Evolutionary conservation across 2,888 invertebrate species (phyloP).

Genomic region (Synergus umbraculus): DNA sequence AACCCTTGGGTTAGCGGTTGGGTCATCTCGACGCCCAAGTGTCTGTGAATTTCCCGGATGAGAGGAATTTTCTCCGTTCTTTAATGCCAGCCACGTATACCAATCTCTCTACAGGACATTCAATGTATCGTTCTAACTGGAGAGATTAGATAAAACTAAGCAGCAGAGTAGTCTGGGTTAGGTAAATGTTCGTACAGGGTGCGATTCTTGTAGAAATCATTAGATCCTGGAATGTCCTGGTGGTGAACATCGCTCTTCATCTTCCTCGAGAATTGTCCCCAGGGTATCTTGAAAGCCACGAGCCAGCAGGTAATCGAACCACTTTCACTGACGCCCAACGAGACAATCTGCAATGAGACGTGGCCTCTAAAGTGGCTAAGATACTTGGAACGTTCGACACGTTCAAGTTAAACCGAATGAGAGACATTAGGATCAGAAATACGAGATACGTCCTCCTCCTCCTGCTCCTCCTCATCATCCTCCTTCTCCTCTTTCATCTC

Average conservation of each 20-base stretch:
- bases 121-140: conserved; percentile 27
- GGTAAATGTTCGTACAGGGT: conserved; percentile 22
- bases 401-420: conserved; percentile 2
- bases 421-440: conserved; percentile 3
- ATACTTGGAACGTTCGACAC: conserved; percentile 3
- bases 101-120: conserved; percentile 35
- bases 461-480: background rate
- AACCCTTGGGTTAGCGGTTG: conserved; percentile 58
- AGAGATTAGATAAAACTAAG: conserved; percentile 20
- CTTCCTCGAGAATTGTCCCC: conserved; percentile 4
- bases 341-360: conserved; percentile 3
- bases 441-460: background rate
- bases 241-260: conserved; percentile 2
- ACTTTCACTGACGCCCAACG: conserved; percentile 14
- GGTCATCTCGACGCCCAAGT: conserved; percentile 53
- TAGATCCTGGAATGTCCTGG: background rate
- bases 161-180: conserved; percentile 18
- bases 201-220: conserved; percentile 16
- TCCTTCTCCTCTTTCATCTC: too few relatives aligned
- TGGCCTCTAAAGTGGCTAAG: conserved; percentile 1
- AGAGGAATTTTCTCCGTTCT: conserved; percentile 39
- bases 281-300: background rate
- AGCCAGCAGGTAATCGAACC: conserved; percentile 12
- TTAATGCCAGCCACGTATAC: conserved; percentile 49
- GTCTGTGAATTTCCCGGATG: conserved; percentile 39